Conservation (phyloP, 2,113 vertebrate species). For the Mesocricetus auratus region DNA sequence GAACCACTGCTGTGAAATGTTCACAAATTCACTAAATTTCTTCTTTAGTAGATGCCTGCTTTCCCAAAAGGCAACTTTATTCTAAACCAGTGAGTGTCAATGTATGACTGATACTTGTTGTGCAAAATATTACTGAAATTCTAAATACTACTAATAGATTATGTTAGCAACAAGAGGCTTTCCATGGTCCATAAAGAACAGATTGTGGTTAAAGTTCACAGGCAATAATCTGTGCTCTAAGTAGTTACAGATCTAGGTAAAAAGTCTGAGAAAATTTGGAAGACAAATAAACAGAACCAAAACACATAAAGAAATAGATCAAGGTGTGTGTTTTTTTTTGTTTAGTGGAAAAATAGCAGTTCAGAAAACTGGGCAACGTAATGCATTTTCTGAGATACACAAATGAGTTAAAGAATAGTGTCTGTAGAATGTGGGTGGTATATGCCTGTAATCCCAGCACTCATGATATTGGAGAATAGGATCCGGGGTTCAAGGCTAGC, state of each 20-base stretch:
- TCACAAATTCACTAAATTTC: conserved; percentile 28
- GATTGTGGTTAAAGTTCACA: not conserved
- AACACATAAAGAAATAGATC: conserved; percentile 3
- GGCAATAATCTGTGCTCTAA: not conserved
- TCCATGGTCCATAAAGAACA: not conserved
- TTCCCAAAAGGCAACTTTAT: conserved; percentile 1
- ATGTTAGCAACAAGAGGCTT: not conserved
- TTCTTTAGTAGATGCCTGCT: not conserved
- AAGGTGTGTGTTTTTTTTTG: conserved; percentile 28
- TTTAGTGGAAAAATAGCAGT: not conserved
- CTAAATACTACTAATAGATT: not conserved
- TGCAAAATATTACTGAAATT: not conserved
- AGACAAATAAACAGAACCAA: conserved; percentile 52
- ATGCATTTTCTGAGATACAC: conserved; percentile 21
- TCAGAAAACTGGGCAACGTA: not conserved
- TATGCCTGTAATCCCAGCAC: not conserved
- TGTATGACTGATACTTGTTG: not conserved
- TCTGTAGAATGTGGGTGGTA: not conserved
- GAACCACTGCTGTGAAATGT: not conserved
- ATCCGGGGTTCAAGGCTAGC: not conserved
- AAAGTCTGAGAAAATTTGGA: conserved; percentile 50
- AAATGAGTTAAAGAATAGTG: conserved; percentile 11
- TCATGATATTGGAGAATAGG: not conserved
- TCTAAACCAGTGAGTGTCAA: not conserved
- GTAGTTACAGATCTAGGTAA: conserved; percentile 20